Evolutionary conservation across 2,888 invertebrate species (phyloP), one percentile per base, ranked within the genome.

Genomic region (Corbicula japonica): DNA sequence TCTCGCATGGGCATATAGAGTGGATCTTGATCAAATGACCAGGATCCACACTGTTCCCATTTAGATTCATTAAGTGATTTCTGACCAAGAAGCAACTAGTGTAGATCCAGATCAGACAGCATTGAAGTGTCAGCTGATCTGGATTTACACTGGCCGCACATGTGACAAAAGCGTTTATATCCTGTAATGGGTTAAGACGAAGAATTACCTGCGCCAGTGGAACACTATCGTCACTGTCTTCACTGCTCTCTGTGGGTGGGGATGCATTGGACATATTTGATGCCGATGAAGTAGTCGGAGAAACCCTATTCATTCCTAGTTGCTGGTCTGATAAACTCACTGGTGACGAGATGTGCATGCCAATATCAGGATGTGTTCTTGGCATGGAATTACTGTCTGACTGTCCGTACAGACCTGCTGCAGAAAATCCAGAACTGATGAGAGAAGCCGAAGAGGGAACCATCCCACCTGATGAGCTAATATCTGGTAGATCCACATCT

Each of bases 151-250:
- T n/a, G n/a, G n/a, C n/a, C n/a, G n/a, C n/a, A n/a, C n/a, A n/a
- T n/a, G n/a, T n/a, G n/a, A n/a, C n/a, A n/a, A n/a, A n/a, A n/a
- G n/a, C n/a, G n/a, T n/a, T n/a, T n/a, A n/a, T n/a, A n/a, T n/a
- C n/a, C n/a, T n/a, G n/a, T n/a, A n/a, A n/a, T n/a, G n/a, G n/a
- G n/a, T n/a, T n/a, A n/a, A n/a, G n/a, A n/a, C n/a, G 23, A 32
- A 21, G 2, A 68, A 85, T 86, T 65, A 92, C 93, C 92, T 93
- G 93, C 38, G 92, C 90, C 32, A 93, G 76, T 15, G 92, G 93
- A 23, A 92, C 88, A 79, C 91, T 91, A 96, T 97, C 95, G 96
- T 97, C 97, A 88, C 97, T 97, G 92, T 97, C 97, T 93, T 97
- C 97, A 93, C 97, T 97, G 41, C 97, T 97, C 62, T 94, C 96